Evolutionary conservation across 2,888 invertebrate genomes (phyloP), one percentile per base, ranked within the genome.

Genomic region (Drosophila infuscata): DNA sequence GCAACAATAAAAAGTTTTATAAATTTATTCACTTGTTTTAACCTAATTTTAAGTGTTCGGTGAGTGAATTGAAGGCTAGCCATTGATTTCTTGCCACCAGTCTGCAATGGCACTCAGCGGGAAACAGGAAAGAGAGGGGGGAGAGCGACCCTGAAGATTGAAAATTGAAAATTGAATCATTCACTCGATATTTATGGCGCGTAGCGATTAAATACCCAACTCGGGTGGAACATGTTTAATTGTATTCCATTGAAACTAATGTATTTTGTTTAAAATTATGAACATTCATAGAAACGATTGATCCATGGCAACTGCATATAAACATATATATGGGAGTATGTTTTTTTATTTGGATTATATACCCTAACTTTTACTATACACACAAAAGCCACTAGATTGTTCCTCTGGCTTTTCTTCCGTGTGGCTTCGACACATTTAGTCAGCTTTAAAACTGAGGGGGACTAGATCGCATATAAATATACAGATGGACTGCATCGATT

Each of bases 1-100:
- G 88, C 89, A 83, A 90, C 76, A 81, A 81, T 87, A 90, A 85
- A 85, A 90, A 70, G 58, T 83, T 85, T 70, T 79, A 83, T 72
- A 81, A 86, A 87, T 83, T 81, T 70, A 84, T 66, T 74, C 52
- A 53, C 66, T 69, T 64, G 52, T 53, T 68, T 76, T 64, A 29
- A 68, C 61, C 58, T 54, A 59, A 76, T 67, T 68, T 36, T 9
- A 49, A 68, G 54, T 67, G 32, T 25, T 59, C 29, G 29, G 20
- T 58, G 59, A 75, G 70, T 69, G 51, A 80, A 76, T 30, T 64
- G 76, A 79, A 25, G 36, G 32, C 62, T 60, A 49, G 36, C 32
- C 58, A 74, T 68, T 60, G 68, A 64, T 70, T 74, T 76, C 51
- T 48, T 56, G 62, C 35, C 48, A 0, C n/a, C 15, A 9, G 17